Conservation (phyloP, 2,888 invertebrate species). For the Limenitis camilla region DNA sequence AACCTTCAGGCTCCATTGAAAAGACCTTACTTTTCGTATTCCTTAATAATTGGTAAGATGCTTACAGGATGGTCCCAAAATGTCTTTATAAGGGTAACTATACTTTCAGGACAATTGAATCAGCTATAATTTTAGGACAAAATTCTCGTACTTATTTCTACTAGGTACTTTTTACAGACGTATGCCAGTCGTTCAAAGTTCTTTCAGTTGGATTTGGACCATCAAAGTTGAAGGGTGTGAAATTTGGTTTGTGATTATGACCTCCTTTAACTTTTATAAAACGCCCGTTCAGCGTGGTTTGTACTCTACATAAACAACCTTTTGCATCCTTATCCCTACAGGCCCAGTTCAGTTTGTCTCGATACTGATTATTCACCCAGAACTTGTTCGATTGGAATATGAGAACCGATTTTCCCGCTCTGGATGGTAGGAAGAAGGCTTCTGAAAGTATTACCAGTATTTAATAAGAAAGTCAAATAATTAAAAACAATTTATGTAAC, state of each 20-base stretch:
- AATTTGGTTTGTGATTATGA: conserved; percentile 61
- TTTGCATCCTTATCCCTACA: conserved; percentile 63
- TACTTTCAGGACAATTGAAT: too few species aligned
- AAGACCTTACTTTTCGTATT: too few species aligned
- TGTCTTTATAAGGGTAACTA: too few species aligned
- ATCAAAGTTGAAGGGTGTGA: conserved; percentile 58
- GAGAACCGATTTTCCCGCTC: conserved; percentile 64
- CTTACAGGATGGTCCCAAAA: too few species aligned
- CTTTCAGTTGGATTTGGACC: conserved; percentile 35
- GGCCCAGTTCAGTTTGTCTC: conserved; percentile 66
- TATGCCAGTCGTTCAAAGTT: conserved; percentile 32
- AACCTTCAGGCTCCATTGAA: neutral
- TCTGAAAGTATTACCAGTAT: conserved; percentile 39
- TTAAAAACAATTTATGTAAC: too few species aligned
- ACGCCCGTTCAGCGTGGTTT: conserved; percentile 63
- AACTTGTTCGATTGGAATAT: conserved; percentile 65
- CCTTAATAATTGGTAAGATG: too few species aligned
- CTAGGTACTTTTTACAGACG: conserved; percentile 24
- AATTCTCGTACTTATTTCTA: neutral
- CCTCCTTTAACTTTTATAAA: conserved; percentile 57
- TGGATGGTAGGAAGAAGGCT: conserved; percentile 63
- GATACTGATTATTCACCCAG: conserved; percentile 68
- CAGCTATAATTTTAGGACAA: too few species aligned
- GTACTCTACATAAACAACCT: conserved; percentile 62
- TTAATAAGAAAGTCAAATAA: conserved; percentile 17